phyloP scores from a whole-genome alignment of 2,113 vertebrate genomes.

The Felis chaus region DNA sequence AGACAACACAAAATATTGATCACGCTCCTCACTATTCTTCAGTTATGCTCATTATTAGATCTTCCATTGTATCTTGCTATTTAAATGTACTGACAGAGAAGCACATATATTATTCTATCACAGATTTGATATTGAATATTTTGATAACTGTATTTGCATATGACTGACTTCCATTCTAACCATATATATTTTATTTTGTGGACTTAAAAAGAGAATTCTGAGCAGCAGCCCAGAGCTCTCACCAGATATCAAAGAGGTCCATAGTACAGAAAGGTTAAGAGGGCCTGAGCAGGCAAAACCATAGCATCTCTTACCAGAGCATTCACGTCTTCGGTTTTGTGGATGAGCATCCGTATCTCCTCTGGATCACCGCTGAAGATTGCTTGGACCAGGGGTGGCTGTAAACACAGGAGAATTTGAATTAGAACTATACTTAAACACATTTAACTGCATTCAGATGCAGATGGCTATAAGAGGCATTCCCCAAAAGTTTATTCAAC shows the following conservation, averaged over 20 bases:
- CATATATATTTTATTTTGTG: neutral
- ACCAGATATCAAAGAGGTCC: neutral
- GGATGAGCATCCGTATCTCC: conserved; percentile 96
- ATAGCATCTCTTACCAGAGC: conserved; percentile 89
- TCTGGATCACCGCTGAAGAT: conserved; percentile 97
- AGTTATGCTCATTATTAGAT: neutral
- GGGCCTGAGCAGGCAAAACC: neutral
- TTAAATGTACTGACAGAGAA: neutral
- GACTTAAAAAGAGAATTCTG: neutral
- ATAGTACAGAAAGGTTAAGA: neutral
- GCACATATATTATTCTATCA: neutral
- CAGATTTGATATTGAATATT: neutral
- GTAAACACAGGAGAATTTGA: conserved; percentile 65
- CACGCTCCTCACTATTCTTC: neutral
- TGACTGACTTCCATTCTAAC: neutral
- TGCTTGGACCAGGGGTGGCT: conserved; percentile 97
- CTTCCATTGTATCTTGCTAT: neutral
- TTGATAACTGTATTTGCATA: neutral
- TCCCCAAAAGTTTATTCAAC: neutral
- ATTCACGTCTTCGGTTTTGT: conserved; percentile 98
- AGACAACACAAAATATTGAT: neutral
- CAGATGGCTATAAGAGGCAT: neutral
- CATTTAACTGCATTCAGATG: neutral
- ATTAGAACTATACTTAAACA: neutral
- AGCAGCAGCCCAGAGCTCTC: neutral